A percentile compares a stretch with the other conserved stretches of the same genome.
phyloP scores from a whole-genome alignment of 2,113 vertebrate genomes.

The Amazona vittata region DNA sequence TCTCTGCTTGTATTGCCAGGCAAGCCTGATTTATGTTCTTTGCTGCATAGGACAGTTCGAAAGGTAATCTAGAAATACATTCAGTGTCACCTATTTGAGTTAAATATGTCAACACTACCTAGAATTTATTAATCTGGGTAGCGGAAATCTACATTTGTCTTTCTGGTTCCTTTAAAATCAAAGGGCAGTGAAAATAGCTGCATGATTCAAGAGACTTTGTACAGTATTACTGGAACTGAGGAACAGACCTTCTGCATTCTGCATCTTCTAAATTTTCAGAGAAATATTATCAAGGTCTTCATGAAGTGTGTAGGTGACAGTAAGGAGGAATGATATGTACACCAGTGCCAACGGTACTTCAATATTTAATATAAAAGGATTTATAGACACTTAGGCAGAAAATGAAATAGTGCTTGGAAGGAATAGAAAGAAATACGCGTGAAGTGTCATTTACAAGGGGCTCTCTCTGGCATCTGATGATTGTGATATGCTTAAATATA shows the following conservation, averaged over 20 bases:
- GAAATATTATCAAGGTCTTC: background rate
- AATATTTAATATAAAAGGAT: constrained; percentile 26
- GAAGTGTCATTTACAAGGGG: background rate
- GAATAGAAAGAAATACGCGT: background rate
- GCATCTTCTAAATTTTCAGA: background rate
- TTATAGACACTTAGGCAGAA: background rate
- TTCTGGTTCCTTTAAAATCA: background rate
- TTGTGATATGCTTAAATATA: background rate
- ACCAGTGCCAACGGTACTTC: background rate
- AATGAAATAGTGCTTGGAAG: background rate
- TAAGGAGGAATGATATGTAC: background rate
- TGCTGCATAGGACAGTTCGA: accelerated
- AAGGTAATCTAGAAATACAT: background rate
- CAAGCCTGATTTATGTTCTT: background rate
- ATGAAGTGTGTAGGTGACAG: background rate
- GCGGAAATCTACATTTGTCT: background rate
- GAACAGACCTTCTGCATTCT: background rate
- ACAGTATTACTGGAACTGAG: background rate
- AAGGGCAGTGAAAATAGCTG: background rate
- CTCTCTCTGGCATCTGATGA: background rate
- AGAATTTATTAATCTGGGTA: background rate
- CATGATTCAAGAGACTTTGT: background rate
- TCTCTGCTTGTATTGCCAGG: background rate
- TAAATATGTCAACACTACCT: background rate
- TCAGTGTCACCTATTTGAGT: background rate